A percentile compares a stretch with the other conserved stretches of the same genome.
Evolutionary conservation across 2,888 invertebrate species (phyloP).

Genomic region (Lutraria lutraria): DNA sequence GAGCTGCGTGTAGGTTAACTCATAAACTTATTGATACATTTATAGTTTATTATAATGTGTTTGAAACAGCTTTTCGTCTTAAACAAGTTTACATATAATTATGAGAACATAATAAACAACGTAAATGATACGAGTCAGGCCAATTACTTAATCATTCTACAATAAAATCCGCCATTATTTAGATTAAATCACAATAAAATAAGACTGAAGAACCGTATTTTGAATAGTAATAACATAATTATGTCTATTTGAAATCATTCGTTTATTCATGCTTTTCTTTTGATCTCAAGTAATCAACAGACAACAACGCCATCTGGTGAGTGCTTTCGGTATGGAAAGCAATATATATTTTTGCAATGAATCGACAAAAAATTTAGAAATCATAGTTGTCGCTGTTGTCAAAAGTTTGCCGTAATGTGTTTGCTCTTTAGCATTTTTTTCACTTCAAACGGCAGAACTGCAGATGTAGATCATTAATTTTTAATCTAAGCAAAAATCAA

Average conservation of each 20-base stretch:
- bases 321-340: no score
- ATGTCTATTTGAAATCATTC: background rate
- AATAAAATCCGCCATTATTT: constrained; percentile 5
- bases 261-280: background rate
- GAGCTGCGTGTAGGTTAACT: no score
- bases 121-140: background rate
- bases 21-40: background rate
- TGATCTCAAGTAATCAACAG: background rate
- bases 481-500: no score
- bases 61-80: background rate
- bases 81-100: background rate
- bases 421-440: no score
- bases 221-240: background rate
- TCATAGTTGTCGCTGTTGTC: no score
- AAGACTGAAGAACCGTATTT: background rate
- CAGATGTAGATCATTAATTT: no score
- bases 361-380: no score
- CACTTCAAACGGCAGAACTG: no score
- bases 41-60: no score
- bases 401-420: no score
- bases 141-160: constrained; percentile 2
- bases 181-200: background rate
- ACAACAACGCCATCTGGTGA: no score
- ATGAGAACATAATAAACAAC: background rate
- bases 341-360: no score